These are phyloP conservation scores for Alosa alosa DNA, from an alignment of 2,113 vertebrate species.

Conservation along the genomic window DNA sequence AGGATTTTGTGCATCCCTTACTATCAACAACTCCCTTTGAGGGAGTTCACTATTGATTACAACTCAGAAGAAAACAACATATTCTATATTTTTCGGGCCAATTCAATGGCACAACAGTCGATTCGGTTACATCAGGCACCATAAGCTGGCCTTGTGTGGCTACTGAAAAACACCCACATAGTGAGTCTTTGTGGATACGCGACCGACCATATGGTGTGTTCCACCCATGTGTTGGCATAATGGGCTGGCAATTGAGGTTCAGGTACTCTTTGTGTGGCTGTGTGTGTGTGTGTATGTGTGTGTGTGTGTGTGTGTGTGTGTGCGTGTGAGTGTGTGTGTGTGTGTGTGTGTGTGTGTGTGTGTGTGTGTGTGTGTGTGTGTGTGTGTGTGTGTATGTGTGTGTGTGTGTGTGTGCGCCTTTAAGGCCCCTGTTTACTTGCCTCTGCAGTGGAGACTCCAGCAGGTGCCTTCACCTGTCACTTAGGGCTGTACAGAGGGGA, in stretches of 20 bases:
- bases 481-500: constrained; percentile 22
- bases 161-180: background rate
- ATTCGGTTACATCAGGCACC: background rate
- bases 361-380: background rate
- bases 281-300: background rate
- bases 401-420: constrained; percentile 26
- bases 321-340: constrained; percentile 5
- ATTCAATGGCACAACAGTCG: background rate
- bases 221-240: background rate
- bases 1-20: background rate
- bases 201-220: background rate
- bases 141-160: background rate
- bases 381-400: constrained; percentile 10
- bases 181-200: background rate
- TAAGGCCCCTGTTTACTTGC: constrained; percentile 18
- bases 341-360: constrained; percentile 12
- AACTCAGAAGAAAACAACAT: background rate
- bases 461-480: constrained; percentile 41
- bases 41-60: background rate
- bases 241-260: no score
- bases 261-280: background rate
- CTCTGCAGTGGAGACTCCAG: constrained; percentile 35
- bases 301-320: background rate
- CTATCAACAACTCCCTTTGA: background rate
- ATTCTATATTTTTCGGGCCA: no score